Evolutionary conservation across 1,140 invertebrate species (phyloP).

Genomic region (Drosophila littoralis): DNA sequence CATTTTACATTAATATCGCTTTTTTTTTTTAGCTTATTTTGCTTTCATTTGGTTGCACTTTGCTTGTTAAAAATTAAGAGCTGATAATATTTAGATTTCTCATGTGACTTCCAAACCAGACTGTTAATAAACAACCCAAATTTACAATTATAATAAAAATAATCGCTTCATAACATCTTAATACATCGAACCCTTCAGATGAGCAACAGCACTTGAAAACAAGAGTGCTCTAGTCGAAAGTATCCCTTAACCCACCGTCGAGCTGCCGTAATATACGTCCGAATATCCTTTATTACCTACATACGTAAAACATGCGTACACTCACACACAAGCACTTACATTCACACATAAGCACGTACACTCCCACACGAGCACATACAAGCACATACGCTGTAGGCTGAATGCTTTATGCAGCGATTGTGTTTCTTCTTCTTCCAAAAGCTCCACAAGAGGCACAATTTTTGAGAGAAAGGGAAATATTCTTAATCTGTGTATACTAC

Average conservation of each 20-base stretch:
- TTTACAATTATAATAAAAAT: conserved; percentile 5
- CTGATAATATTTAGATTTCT: conserved; percentile 57
- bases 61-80: conserved; percentile 61
- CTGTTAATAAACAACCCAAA: conserved; percentile 53
- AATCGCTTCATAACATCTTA: conserved; percentile 37
- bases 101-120: conserved; percentile 67
- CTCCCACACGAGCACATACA: neutral
- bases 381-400: neutral
- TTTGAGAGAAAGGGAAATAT: too few relatives aligned
- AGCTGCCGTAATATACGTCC: neutral
- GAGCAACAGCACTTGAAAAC: conserved; percentile 28
- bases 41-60: conserved; percentile 8
- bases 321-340: neutral
- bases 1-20: conserved; percentile 31
- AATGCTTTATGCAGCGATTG: too few relatives aligned
- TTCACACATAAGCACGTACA: neutral
- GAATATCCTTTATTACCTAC: neutral
- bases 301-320: neutral
- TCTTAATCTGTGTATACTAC: too few relatives aligned
- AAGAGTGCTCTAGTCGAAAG: neutral
- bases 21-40: conserved; percentile 13
- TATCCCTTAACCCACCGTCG: neutral
- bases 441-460: too few relatives aligned
- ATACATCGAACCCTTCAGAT: conserved; percentile 27
- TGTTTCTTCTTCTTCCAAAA: too few relatives aligned